A percentile compares a stretch with the other conserved stretches of the same genome.
phyloP scores from a whole-genome alignment of 2,113 vertebrate species.

The Empidonax alnorum region DNA sequence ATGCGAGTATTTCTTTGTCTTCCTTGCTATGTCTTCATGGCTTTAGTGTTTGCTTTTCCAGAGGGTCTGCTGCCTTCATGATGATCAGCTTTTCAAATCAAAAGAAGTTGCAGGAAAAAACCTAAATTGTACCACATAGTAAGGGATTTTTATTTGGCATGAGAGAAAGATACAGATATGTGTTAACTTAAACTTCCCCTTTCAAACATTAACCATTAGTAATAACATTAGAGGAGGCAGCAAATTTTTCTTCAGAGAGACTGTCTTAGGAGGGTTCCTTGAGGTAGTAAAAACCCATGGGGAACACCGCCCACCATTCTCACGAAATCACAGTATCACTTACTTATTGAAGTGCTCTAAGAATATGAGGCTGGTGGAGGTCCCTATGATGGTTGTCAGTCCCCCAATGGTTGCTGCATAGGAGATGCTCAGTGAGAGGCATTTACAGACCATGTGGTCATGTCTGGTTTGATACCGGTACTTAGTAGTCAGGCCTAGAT shows the following conservation, averaged over 20 bases:
- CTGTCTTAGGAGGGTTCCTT: not conserved
- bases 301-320: not conserved
- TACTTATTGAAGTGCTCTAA: constrained; percentile 98
- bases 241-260: not conserved
- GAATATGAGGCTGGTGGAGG: constrained; percentile 98
- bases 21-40: not conserved
- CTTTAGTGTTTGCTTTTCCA: not conserved
- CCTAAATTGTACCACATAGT: not conserved
- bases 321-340: not conserved
- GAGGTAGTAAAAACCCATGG: not conserved
- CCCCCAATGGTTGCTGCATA: constrained; percentile 95
- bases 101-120: not conserved
- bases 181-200: not conserved
- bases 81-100: not conserved
- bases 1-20: not conserved
- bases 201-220: not conserved
- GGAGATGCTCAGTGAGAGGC: constrained; percentile 93
- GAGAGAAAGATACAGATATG: not conserved
- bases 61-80: not conserved
- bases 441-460: constrained; percentile 97
- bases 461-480: constrained; percentile 89
- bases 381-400: constrained; percentile 96
- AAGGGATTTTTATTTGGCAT: not conserved
- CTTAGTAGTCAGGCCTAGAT: constrained; percentile 77
- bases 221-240: not conserved